Evolutionary conservation across 2,888 invertebrate species (phyloP), one percentile per base, ranked within the genome.

Genomic region (Xylota sylvarum): DNA sequence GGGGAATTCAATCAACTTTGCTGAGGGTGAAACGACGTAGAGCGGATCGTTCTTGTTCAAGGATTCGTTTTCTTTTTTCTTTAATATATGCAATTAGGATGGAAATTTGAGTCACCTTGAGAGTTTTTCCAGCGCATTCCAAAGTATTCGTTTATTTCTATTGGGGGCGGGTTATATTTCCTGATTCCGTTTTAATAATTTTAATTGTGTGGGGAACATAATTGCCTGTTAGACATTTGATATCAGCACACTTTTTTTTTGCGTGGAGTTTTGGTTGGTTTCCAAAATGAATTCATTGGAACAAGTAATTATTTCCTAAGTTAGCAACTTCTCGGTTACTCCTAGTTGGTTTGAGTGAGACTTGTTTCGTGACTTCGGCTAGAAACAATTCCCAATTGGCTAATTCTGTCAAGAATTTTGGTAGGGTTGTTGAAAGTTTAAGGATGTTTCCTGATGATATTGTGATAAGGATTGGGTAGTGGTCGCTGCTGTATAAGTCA

Each of bases 401-500:
- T 32, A 65, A 58, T 27, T 65, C 65, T 35, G 65, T 67, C 9
- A 77, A 9, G 14, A 52, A 74, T 19, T 74, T 64, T 5, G 55
- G 37, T 46, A 46, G 55, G 1, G 32, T n/a, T 55, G 40, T 78
- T 55, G 62, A 69, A 0, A 69, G 58, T 9, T 50, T 27, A 14
- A 70, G 27, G 4, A n/a, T 48, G 12, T 37, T 60, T 6, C 43
- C 62, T 19, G 55, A 46, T 14, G 64, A 70, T 17, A 82, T 35
- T 43, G 43, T 60, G 40, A 60, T 69, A 0, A 76, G 14, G 10
- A 67, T 74, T 37, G 70, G 77, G 40, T 60, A 78, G 14, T 78
- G 78, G 19, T 77, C 67, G 37, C 78, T 84, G 27, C 78, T 37
- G 17, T 55, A 10, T 43, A 73, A 35, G 65, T 78, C 67, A 40